phyloP scores from a whole-genome alignment of 2,113 vertebrate genomes.

The Alouatta palliata region DNA sequence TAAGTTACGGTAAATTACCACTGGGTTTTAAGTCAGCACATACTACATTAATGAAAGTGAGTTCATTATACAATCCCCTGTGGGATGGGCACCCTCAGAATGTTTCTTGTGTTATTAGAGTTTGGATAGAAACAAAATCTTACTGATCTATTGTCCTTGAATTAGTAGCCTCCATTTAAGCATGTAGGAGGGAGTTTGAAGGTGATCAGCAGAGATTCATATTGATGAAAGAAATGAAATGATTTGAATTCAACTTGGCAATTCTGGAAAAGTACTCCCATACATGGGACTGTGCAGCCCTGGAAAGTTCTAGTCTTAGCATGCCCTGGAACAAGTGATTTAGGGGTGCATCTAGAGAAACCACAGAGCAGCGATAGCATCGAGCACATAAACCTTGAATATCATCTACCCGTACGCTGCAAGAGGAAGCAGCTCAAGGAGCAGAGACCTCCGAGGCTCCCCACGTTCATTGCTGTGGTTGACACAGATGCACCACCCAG shows the following conservation, averaged over 20 bases:
- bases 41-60: not conserved
- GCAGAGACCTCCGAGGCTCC: not conserved
- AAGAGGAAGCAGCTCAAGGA: not conserved
- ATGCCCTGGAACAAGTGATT: not conserved
- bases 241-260: not conserved
- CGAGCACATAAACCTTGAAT: not conserved
- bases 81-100: not conserved
- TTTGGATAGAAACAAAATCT: not conserved
- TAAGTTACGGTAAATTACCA: not conserved
- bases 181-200: not conserved
- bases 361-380: not conserved
- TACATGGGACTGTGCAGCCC: not conserved
- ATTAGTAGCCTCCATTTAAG: not conserved
- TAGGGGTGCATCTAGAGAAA: not conserved
- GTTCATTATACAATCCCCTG: not conserved
- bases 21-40: not conserved
- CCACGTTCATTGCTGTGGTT: not conserved
- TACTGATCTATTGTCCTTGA: not conserved
- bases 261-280: not conserved
- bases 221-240: not conserved
- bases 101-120: not conserved
- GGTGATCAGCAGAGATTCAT: not conserved
- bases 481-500: not conserved
- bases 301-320: not conserved
- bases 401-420: not conserved